These are phyloP conservation scores for Onychomys torridus DNA, from an alignment of 2,797 vertebrate genomes.

Conservation along the genomic window DNA sequence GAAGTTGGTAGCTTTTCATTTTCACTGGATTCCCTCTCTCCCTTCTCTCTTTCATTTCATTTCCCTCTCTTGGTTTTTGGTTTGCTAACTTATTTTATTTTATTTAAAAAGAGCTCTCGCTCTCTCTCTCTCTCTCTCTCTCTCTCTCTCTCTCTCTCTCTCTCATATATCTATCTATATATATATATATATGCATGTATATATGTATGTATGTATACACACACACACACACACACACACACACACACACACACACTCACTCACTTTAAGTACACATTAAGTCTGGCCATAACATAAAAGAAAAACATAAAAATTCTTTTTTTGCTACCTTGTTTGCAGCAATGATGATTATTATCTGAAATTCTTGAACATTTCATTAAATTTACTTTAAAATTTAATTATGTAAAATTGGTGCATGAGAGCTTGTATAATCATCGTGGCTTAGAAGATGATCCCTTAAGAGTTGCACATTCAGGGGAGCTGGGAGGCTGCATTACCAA, in stretches of 20 bases:
- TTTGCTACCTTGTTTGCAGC: constrained; percentile 77
- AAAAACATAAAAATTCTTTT: constrained; percentile 78
- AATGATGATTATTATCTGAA: constrained; percentile 80
- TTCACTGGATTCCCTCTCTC: constrained; percentile 30
- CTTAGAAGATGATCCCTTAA: constrained; percentile 78
- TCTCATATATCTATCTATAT: no score
- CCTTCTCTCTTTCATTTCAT: neutral
- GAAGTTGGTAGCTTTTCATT: constrained; percentile 61
- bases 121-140: neutral
- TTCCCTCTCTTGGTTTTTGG: neutral
- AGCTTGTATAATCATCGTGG: constrained; percentile 77
- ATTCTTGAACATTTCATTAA: constrained; percentile 77
- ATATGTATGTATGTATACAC: neutral
- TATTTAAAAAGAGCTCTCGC: constrained; percentile 58
- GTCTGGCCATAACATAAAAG: constrained; percentile 77
- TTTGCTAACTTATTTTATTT: constrained; percentile 3
- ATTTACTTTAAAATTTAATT: constrained; percentile 78
- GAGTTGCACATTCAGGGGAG: constrained; percentile 67
- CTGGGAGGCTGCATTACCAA: constrained; percentile 66
- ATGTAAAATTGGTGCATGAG: constrained; percentile 75
- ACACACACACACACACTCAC: no score
- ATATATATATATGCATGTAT: neutral
- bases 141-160: no score
- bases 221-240: no score
- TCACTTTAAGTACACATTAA: constrained; percentile 64